phyloP scores from a whole-genome alignment of 2,888 invertebrate genomes.

The Drosophila diplacantha region DNA sequence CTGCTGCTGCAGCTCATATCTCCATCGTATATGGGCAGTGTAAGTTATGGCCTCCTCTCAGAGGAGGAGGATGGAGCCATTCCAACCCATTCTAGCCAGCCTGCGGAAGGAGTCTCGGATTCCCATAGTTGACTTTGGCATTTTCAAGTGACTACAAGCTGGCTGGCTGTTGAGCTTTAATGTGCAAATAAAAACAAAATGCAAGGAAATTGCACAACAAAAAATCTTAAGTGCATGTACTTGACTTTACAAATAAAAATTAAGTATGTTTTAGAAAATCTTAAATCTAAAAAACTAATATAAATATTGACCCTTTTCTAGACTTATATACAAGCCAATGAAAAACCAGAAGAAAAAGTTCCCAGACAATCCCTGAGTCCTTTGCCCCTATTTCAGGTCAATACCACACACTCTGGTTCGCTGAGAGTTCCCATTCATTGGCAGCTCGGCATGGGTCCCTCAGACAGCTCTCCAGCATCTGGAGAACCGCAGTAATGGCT shows the following conservation, averaged over 20 bases:
- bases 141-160: constrained; percentile 14
- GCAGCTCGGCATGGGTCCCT: constrained; percentile 16
- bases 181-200: background rate
- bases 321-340: no score
- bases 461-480: constrained; percentile 4
- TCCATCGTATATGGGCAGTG: constrained; percentile 49
- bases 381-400: background rate
- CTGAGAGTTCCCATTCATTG: constrained; percentile 26
- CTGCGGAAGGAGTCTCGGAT: constrained; percentile 51
- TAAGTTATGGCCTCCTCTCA: constrained; percentile 42
- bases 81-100: constrained; percentile 6
- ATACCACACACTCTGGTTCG: background rate
- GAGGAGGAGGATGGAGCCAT: constrained; percentile 21
- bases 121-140: constrained; percentile 56
- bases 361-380: background rate
- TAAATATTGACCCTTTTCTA: no score
- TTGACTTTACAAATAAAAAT: background rate
- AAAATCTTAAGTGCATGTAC: background rate
- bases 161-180: background rate
- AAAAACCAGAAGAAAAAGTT: background rate
- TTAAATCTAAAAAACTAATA: no score
- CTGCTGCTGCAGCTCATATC: constrained; percentile 33
- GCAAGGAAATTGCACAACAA: no score
- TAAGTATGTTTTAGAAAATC: background rate
- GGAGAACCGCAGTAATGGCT: constrained; percentile 23